Conservation (phyloP, 2,797 vertebrate genomes). For the Protosalanx chinensis region DNA sequence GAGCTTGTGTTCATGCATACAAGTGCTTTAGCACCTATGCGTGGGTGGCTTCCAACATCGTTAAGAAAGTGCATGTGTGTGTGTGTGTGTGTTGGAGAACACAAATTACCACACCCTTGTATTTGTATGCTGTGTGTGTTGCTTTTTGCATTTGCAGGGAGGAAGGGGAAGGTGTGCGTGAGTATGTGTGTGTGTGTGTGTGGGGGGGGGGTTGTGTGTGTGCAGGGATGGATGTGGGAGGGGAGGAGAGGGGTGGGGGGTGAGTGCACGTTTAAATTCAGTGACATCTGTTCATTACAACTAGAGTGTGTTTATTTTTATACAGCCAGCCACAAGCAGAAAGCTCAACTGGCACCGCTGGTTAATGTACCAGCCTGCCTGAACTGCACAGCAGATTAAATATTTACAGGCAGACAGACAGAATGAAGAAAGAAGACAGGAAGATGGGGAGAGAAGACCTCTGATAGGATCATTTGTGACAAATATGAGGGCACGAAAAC, state of each 20-base stretch:
- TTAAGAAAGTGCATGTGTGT: background rate
- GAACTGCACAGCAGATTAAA: slow-evolving; percentile 66
- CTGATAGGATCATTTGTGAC: slow-evolving; percentile 61
- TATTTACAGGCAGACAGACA: slow-evolving; percentile 64
- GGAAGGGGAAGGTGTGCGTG: slow-evolving; percentile 56
- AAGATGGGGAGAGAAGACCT: slow-evolving; percentile 46
- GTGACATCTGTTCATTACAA: slow-evolving; percentile 98
- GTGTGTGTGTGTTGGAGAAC: slow-evolving; percentile 11
- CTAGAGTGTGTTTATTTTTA: slow-evolving; percentile 86
- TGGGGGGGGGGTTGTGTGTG: slow-evolving; percentile 42
- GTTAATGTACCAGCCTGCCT: slow-evolving; percentile 69
- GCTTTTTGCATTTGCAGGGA: slow-evolving; percentile 48
- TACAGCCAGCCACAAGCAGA: slow-evolving; percentile 86
- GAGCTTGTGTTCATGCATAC: slow-evolving; percentile 19
- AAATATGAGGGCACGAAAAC: slow-evolving; percentile 20
- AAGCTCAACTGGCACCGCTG: slow-evolving; percentile 73
- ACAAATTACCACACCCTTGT: slow-evolving; percentile 33
- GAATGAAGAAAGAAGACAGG: slow-evolving; percentile 47
- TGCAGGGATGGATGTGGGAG: slow-evolving; percentile 57
- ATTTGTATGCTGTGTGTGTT: slow-evolving; percentile 36
- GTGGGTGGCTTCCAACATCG: slow-evolving; percentile 18
- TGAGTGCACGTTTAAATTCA: slow-evolving; percentile 86
- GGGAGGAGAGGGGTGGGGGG: slow-evolving; percentile 56
- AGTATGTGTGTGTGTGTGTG: slow-evolving; percentile 32
- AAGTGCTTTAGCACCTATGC: background rate